Conservation (phyloP, 2,888 invertebrate species). For the Polydrusus cervinus region DNA sequence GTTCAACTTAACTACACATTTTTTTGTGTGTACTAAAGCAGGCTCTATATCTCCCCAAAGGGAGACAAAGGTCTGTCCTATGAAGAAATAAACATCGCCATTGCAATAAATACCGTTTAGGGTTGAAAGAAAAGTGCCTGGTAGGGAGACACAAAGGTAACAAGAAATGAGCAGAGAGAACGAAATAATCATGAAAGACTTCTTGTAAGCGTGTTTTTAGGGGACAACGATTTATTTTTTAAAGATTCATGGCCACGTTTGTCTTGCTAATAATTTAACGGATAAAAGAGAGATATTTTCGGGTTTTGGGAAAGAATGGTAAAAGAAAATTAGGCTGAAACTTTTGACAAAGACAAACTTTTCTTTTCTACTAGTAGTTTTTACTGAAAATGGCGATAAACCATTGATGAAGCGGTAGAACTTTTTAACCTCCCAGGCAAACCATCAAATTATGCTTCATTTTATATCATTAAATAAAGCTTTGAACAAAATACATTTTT, state of each 20-base stretch:
- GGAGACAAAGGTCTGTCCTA: constrained; percentile 54
- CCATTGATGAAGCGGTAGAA: neutral
- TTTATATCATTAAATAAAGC: too few relatives aligned
- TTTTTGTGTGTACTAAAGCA: constrained; percentile 28
- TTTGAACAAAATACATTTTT: too few relatives aligned
- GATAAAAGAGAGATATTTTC: constrained; percentile 10
- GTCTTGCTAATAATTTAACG: constrained; percentile 47
- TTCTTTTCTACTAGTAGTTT: neutral
- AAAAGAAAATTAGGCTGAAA: constrained; percentile 2
- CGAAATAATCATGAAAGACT: constrained; percentile 52
- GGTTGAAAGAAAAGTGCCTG: constrained; percentile 50
- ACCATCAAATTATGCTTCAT: too few relatives aligned
- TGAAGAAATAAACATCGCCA: constrained; percentile 55
- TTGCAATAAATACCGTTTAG: constrained; percentile 55
- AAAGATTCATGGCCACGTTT: constrained; percentile 49
- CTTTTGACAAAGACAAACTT: neutral
- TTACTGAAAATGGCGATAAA: neutral
- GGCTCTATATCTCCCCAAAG: constrained; percentile 38
- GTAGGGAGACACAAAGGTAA: constrained; percentile 51
- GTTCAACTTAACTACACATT: too few relatives aligned
- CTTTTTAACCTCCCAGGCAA: too few relatives aligned
- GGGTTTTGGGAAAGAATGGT: constrained; percentile 7
- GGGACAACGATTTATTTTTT: constrained; percentile 50
- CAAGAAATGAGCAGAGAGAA: constrained; percentile 44
- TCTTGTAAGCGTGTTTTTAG: constrained; percentile 49